These are phyloP conservation scores for Thunnus maccoyii DNA, from an alignment of 2,113 vertebrate species.

Conservation along the genomic window DNA sequence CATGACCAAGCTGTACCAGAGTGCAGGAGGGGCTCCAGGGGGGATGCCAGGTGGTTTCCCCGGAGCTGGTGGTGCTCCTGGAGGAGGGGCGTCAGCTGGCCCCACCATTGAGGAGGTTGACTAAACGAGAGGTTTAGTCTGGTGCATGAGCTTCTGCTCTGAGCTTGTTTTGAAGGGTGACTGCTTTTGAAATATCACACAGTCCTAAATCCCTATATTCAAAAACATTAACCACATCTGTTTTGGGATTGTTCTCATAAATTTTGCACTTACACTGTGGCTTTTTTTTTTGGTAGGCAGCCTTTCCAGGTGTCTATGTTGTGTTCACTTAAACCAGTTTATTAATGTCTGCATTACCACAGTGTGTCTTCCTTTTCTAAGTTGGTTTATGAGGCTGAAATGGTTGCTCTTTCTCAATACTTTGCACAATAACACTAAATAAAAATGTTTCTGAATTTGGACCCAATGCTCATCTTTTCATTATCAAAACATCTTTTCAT, in stretches of 20 bases:
- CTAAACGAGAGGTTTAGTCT: conserved; percentile 44
- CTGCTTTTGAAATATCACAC: neutral
- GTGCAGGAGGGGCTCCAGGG: conserved; percentile 78
- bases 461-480: neutral
- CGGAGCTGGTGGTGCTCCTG: conserved; percentile 65
- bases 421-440: conserved; percentile 33
- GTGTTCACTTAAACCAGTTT: conserved; percentile 42
- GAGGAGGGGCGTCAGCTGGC: conserved; percentile 76
- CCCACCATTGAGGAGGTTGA: conserved; percentile 87
- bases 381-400: neutral
- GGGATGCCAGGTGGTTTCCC: conserved; percentile 88
- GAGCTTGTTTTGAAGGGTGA: neutral
- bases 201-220: neutral
- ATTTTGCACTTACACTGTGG: conserved; percentile 22
- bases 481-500: neutral
- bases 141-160: conserved; percentile 29
- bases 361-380: conserved; percentile 1
- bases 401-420: neutral
- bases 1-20: conserved; percentile 85
- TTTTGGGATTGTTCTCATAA: conserved; percentile 3
- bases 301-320: conserved; percentile 6
- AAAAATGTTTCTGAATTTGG: conserved; percentile 33
- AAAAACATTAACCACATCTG: neutral
- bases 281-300: neutral
- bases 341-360: conserved; percentile 46